phyloP scores from a whole-genome alignment of 1,140 invertebrate species.

The Bombus polaris region DNA sequence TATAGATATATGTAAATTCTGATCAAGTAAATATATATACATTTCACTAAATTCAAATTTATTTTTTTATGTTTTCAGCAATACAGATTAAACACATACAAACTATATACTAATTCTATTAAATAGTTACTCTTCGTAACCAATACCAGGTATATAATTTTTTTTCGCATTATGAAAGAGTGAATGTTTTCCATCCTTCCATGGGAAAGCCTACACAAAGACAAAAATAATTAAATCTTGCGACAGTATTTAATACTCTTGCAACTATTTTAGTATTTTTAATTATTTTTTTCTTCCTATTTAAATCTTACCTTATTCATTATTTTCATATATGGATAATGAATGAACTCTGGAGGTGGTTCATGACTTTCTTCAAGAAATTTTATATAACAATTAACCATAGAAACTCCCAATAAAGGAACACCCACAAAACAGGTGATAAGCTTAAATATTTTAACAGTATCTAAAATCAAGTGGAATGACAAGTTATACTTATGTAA shows the following conservation, averaged over 20 bases:
- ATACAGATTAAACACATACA: conserved; percentile 21
- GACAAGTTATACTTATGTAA: conserved; percentile 43
- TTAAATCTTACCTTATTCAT: conserved; percentile 57
- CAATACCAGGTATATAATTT: conserved; percentile 82
- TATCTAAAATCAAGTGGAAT: conserved; percentile 36
- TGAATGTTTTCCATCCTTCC: conserved; percentile 85
- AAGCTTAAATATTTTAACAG: conserved; percentile 42
- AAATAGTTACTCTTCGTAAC: conserved; percentile 55
- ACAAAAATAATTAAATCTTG: not conserved
- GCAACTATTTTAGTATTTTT: not conserved
- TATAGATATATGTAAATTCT: not conserved
- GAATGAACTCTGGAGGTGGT: conserved; percentile 17
- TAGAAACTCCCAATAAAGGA: conserved; percentile 35
- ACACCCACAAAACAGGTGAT: conserved; percentile 44
- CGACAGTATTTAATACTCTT: not conserved
- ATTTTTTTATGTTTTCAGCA: conserved; percentile 24
- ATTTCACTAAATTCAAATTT: conserved; percentile 3
- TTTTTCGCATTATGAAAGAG: conserved; percentile 84
- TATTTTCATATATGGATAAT: conserved; percentile 56
- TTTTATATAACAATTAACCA: conserved; percentile 50
- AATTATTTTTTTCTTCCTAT: not conserved
- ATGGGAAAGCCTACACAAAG: conserved; percentile 81
- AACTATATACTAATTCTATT: not conserved
- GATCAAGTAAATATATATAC: not conserved
- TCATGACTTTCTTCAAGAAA: not conserved